These are phyloP conservation scores for Sparus aurata DNA, from an alignment of 2,797 vertebrate genomes.

Conservation along the genomic window DNA sequence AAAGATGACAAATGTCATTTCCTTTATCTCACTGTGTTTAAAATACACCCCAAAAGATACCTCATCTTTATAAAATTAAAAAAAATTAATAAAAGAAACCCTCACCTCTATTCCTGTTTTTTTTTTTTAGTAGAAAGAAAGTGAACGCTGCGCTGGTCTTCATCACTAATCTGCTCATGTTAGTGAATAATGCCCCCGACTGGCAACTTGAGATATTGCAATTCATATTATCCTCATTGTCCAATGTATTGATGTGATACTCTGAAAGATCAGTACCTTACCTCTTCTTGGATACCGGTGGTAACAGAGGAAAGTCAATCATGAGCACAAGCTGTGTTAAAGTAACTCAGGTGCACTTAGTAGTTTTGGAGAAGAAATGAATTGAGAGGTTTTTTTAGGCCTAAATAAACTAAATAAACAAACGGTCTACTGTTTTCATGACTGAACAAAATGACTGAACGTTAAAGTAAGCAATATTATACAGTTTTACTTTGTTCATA, in stretches of 20 bases:
- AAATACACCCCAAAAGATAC: not conserved
- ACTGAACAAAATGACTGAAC: no score
- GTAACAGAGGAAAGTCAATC: not conserved
- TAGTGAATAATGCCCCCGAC: slow-evolving; percentile 45
- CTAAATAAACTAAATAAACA: no score
- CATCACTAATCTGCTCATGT: not conserved
- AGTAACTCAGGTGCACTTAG: no score
- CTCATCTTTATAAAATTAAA: not conserved
- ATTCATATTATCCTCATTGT: not conserved
- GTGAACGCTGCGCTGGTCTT: not conserved
- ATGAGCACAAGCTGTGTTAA: not conserved
- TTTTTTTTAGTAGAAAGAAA: not conserved
- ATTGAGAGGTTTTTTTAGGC: no score
- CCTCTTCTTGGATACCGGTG: not conserved
- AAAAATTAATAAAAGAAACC: not conserved
- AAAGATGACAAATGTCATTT: not conserved
- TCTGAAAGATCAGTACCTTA: not conserved
- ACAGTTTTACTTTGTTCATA: no score
- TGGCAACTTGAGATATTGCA: slow-evolving; percentile 29
- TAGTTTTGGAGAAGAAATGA: no score
- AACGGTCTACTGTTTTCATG: no score
- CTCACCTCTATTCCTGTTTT: not conserved
- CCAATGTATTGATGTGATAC: not conserved
- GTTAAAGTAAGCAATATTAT: no score
- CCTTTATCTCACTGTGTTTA: not conserved